phyloP scores from a whole-genome alignment of 2,888 invertebrate genomes.

The Agelastica alni region DNA sequence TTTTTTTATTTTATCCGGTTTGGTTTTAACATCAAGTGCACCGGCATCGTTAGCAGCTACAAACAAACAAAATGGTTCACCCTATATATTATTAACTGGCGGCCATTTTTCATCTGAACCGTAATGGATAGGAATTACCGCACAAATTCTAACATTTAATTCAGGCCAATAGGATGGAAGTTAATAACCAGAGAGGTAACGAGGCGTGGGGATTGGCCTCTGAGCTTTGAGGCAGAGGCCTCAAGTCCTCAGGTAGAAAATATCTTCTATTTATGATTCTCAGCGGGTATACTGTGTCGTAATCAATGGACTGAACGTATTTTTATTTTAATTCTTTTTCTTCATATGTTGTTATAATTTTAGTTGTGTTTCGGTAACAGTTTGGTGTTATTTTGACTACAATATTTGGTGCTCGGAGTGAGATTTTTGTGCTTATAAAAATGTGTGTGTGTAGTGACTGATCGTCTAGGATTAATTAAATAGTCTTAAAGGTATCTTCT shows the following conservation, averaged over 20 bases:
- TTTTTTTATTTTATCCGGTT: no score
- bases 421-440: no score
- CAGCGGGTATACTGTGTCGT: slow-evolving; percentile 35
- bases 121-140: slow-evolving; percentile 30
- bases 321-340: not conserved
- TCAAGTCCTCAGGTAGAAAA: slow-evolving; percentile 43
- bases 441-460: no score
- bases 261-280: slow-evolving; percentile 37
- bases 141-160: slow-evolving; percentile 33
- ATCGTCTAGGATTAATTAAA: no score
- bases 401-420: no score
- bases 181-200: slow-evolving; percentile 42
- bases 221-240: slow-evolving; percentile 14
- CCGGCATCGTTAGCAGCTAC: no score
- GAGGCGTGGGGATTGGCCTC: slow-evolving; percentile 43
- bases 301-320: not conserved
- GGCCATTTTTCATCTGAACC: slow-evolving; percentile 27
- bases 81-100: slow-evolving; percentile 22
- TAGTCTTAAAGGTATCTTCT: no score
- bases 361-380: not conserved
- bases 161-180: slow-evolving; percentile 51
- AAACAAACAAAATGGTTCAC: slow-evolving; percentile 31
- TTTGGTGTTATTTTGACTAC: no score
- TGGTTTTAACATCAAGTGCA: no score
- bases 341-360: not conserved